These are phyloP conservation scores for Polydrusus tereticollis DNA, from an alignment of 2,888 invertebrate genomes.

Conservation along the genomic window DNA sequence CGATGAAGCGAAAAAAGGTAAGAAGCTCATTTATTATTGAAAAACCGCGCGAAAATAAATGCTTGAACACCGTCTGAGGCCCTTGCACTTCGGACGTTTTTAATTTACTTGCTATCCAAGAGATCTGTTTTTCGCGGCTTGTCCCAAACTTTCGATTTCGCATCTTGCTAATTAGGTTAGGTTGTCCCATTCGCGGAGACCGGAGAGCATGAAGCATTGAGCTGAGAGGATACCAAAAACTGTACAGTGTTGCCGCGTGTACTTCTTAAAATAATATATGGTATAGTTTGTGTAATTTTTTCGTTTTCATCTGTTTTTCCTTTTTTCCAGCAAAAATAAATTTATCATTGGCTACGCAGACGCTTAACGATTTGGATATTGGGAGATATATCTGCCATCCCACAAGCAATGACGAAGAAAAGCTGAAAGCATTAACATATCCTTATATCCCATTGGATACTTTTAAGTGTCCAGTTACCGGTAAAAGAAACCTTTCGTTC, in stretches of 20 bases:
- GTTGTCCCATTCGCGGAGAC: no score
- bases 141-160: no score
- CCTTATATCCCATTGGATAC: constrained; percentile 2
- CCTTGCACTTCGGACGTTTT: not conserved
- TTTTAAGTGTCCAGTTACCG: constrained; percentile 7
- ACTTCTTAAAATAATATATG: no score
- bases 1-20: constrained; percentile 7
- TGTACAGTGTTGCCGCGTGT: not conserved
- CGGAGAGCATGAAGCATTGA: no score
- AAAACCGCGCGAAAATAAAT: not conserved
- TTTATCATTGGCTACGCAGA: not conserved
- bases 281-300: not conserved
- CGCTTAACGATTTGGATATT: not conserved
- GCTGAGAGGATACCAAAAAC: no score
- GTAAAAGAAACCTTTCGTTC: not conserved
- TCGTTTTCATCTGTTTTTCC: not conserved
- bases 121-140: no score
- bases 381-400: not conserved
- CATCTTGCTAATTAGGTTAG: no score
- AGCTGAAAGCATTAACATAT: constrained; percentile 7
- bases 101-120: not conserved
- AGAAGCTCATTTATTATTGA: not conserved
- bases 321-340: not conserved
- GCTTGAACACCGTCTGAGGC: not conserved
- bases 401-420: not conserved